Evolutionary conservation across 1,140 invertebrate genomes (phyloP), one percentile per base, ranked within the genome.

Genomic region (Atopsyche davidsoni): DNA sequence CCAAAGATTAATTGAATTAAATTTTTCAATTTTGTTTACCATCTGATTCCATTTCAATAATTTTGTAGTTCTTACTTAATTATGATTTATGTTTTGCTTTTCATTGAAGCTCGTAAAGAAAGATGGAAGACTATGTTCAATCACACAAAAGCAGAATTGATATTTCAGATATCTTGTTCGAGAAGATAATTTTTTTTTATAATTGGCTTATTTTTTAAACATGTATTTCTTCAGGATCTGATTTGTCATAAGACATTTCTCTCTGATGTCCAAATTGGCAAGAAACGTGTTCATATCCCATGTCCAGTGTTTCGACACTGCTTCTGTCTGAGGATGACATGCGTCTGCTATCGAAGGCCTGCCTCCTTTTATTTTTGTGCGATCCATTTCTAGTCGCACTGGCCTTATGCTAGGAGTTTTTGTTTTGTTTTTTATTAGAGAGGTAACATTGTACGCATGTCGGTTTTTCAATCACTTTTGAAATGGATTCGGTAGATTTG

Each of bases 401-500:
- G 58, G 63, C 62, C 73, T 73, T 79, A 72, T 79, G 77, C 75
- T 79, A 78, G 71, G 76, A 77, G 40, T 67, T 67, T 71, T 71
- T 75, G 62, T 65, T 75, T 60, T 77, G 75, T 38, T 73, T 77
- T 60, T 81, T 77, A 43, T 72, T 75, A 22, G 73, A 75, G 2
- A 78, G 63, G 63, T 78, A 77, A 57, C 80, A 83, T 59, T 82
- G 78, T 46, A 82, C 77, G 67, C 80, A 82, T 16, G 79, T 81
- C 18, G 79, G 78, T 44, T 79, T 75, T 53, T 82, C 80, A 18
- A 80, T 72, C 62, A 74, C 70, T 71, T 72, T 74, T 50, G 67
- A 67, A 52, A 69, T 76, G 28, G 66, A 70, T 57, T 70, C 72
- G 10, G 67, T 75, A 46, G 72, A 74, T 49, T 74, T 73, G 1